Conservation (phyloP, 1,140 invertebrate species). For the Zaprionus davidi region DNA sequence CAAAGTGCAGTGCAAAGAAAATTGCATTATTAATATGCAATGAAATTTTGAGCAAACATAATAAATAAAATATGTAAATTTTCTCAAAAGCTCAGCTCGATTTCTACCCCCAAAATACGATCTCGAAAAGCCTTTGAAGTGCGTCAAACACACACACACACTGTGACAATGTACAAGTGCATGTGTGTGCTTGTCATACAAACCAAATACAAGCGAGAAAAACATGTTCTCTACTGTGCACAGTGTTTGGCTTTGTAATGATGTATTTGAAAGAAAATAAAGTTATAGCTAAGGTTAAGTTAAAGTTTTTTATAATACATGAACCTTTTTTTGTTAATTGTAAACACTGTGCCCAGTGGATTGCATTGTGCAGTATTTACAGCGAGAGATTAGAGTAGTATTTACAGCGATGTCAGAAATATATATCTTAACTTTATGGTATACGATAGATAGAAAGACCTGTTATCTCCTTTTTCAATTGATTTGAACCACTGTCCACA, state of each 20-base stretch:
- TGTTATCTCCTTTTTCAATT: no score
- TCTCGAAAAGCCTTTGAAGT: constrained; percentile 54
- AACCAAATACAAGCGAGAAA: constrained; percentile 2
- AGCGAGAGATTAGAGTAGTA: no score
- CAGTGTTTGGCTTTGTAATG: constrained; percentile 10
- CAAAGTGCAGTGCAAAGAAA: constrained; percentile 52
- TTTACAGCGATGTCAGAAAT: no score
- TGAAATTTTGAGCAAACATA: constrained; percentile 76
- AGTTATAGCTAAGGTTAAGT: background rate
- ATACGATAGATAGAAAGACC: no score
- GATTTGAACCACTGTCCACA: no score
- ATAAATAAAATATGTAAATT: constrained; percentile 78
- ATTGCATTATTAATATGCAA: constrained; percentile 82
- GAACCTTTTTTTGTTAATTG: background rate
- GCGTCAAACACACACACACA: constrained; percentile 28
- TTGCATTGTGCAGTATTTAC: background rate
- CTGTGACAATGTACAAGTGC: background rate
- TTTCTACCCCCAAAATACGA: background rate
- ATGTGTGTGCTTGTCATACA: constrained; percentile 17
- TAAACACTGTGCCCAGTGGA: constrained; percentile 42
- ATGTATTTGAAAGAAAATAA: background rate
- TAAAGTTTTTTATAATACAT: background rate
- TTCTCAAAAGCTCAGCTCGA: constrained; percentile 16
- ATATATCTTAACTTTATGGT: no score
- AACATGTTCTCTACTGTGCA: constrained; percentile 1